These are phyloP conservation scores for Agrilus cyanescens DNA, from an alignment of 2,888 invertebrate genomes.

Conservation along the genomic window DNA sequence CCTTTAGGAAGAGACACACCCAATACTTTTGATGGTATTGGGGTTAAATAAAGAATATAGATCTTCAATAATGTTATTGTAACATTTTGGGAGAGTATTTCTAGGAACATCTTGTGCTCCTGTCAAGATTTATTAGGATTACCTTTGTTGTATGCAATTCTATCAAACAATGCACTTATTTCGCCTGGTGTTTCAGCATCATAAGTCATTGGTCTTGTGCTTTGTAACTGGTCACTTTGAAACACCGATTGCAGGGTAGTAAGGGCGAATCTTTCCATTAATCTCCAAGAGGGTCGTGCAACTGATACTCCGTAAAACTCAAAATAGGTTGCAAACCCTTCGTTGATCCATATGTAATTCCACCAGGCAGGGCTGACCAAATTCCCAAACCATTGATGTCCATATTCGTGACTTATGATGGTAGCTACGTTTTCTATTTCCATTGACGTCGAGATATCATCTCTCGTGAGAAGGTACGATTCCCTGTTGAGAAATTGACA, in stretches of 20 bases:
- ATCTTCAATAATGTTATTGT: no score
- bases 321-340: conserved; percentile 55
- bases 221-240: conserved; percentile 38
- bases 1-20: no score
- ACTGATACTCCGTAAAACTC: conserved; percentile 35
- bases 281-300: conserved; percentile 10
- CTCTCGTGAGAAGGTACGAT: conserved; percentile 43
- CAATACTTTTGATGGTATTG: no score
- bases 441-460: conserved; percentile 30
- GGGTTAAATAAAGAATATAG: no score
- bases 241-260: conserved; percentile 41
- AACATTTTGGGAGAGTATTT: no score
- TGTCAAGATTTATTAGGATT: no score
- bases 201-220: conserved; percentile 41
- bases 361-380: conserved; percentile 53
- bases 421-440: conserved; percentile 39
- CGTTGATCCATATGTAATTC: conserved; percentile 53
- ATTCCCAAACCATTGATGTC: conserved; percentile 62
- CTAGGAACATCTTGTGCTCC: no score
- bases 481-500: conserved; percentile 37
- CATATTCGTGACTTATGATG: conserved; percentile 50
- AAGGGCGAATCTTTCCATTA: conserved; percentile 10
- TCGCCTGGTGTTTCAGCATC: conserved; percentile 43
- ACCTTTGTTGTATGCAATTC: no score
- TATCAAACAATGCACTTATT: conserved; percentile 48